Base-by-base conservation (phyloP, 2,113 vertebrate species). In the Ictidomys tridecemlineatus region DNA sequence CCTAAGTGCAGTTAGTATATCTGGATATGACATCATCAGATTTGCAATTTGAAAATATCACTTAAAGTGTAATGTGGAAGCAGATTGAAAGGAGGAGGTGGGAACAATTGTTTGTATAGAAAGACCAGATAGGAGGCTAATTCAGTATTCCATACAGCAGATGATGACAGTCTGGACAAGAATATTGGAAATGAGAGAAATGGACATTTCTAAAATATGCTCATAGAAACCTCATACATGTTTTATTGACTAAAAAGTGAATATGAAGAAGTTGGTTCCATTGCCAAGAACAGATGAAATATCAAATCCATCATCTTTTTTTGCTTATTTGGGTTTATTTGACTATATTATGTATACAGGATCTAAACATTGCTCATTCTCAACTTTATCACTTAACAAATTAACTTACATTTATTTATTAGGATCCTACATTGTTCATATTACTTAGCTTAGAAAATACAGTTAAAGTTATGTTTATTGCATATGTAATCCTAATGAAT, bases 41-140 rank as follows among this genome's bases (percentile, higher is more conserved):
- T 67, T 45, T 85, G 18, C 20, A 80, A 48, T 56, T 85, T 95
- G 48, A 91, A 94, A 91, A 89, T 85, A 89, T 51, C 42, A 56
- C 32, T 89, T 17, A 45, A 80, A 77, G 10, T 86, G 51, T 80
- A 87, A 61, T 32, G 17, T 76, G 13, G 78, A 88, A 96, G 56
- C n/a, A 94, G 16, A 72, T 48, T 16, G n/a, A 88, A 85, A 72
- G 8, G 10, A 18, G 39, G 32, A 48, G 32, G 3, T 80, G 30
- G 61, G 22, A 88, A 80, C 4, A 65, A 70, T 53, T 70, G 3
- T 10, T 42, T 70, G 0, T 65, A 45, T 45, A 85, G 42, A 30
- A 84, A 78, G 45, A 76, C 58, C 42, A 91, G 28, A 42, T 4
- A 85, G 72, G 9, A 83, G 6, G 26, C 42, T 91, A 94, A 70